Base-by-base conservation (phyloP, 2,888 invertebrate genomes). In the Caenorhabditis sp. region DNA sequence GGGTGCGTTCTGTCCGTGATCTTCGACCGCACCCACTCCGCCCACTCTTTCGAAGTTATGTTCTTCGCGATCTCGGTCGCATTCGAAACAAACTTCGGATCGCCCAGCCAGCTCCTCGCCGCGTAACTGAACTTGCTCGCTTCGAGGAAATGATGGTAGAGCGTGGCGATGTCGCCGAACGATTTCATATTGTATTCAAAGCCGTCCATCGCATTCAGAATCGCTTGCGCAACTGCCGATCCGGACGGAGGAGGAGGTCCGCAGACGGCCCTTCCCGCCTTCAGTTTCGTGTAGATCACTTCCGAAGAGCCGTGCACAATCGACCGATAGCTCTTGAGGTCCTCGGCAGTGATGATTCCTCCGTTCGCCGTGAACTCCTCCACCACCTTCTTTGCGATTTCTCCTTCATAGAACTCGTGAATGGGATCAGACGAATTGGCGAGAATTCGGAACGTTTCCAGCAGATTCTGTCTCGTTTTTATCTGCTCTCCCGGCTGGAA, bases 121-220 rank as follows among this genome's bases (percentile, higher is more conserved):
- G 82, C 80, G 90, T 94, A 96, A 17, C 93, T 95, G 91, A 93
- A 96, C 90, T 98, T 98, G 90, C 95, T 94, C 3, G 94, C 92
- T 89, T 98, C 97, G 8, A 94, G 91, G 80, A 95, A 91, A 77
- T 94, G 92, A 85, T 98, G 97, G 92, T 94, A 94, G 1, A 94
- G 93, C 0, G 89, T 80, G 20, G 81, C 74, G 61, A 84, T 80
- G 45, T 83, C 86, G 20, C 81, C 74, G 63, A 85, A 79, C 7
- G 84, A 81, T 35, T 81, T 85, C 62, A 79, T 72, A 45, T 82
- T 80, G 52, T 80, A 83, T 22, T 85, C 66, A 30, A 82, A 81
- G n/a, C 91, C 92, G 63, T 91, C 90, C 46, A 97, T 91, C 53
- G 95, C 92, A 87, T 94, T 94, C 79, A 97, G 90, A 58, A 96